These are phyloP conservation scores for Picathartes gymnocephalus DNA, from an alignment of 2,113 vertebrate species.

Conservation along the genomic window DNA sequence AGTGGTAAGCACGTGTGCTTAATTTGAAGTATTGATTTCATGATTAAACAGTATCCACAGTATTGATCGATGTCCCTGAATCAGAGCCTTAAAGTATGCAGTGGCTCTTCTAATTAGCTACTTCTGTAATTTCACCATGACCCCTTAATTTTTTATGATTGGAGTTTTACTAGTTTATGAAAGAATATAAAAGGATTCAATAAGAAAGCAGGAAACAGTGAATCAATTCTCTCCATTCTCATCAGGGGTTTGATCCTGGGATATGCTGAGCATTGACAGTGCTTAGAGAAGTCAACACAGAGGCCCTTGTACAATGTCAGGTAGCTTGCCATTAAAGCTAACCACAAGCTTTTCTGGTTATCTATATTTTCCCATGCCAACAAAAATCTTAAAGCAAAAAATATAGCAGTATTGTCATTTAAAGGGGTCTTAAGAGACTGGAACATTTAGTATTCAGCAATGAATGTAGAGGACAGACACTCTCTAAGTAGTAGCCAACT, in stretches of 20 bases:
- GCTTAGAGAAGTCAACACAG: not conserved
- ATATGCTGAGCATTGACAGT: not conserved
- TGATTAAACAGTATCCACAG: conserved; percentile 31
- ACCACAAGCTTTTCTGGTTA: not conserved
- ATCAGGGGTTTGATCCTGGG: not conserved
- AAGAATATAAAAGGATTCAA: not conserved
- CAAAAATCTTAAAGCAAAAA: not conserved
- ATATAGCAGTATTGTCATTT: not conserved
- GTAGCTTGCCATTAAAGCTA: not conserved
- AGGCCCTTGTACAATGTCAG: not conserved
- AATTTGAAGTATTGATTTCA: conserved; percentile 37
- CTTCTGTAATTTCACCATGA: not conserved
- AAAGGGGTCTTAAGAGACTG: not conserved
- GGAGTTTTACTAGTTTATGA: not conserved
- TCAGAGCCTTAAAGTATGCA: not conserved
- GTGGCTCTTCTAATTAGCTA: conserved; percentile 28
- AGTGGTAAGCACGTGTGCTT: not conserved
- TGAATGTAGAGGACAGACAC: not conserved
- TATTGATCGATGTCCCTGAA: conserved; percentile 31
- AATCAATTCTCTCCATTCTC: not conserved
- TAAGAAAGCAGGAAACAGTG: not conserved
- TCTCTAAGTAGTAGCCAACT: not conserved
- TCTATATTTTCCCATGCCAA: not conserved
- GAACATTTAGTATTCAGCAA: not conserved
- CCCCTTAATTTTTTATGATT: not conserved